These are phyloP conservation scores for Pitta sordida DNA, from an alignment of 2,113 vertebrate species.

Conservation along the genomic window DNA sequence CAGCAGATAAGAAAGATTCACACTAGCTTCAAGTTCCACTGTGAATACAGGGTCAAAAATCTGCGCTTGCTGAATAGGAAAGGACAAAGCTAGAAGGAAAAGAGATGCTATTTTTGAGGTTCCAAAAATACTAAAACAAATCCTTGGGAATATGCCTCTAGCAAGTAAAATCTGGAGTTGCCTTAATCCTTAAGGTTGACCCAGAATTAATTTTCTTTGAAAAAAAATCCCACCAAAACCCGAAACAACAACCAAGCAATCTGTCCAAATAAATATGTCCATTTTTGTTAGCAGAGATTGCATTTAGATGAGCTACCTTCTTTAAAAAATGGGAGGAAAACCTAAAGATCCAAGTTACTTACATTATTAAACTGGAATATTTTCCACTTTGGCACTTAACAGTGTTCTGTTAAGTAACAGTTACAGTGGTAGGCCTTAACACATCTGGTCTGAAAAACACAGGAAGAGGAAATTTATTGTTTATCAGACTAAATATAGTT, in stretches of 20 bases:
- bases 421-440: slow-evolving; percentile 7
- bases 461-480: slow-evolving; percentile 53
- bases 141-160: slow-evolving; percentile 13
- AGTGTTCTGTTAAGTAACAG: slow-evolving; percentile 5
- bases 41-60: slow-evolving; percentile 25
- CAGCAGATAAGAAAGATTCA: not conserved
- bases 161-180: not conserved
- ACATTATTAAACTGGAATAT: not conserved
- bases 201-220: not conserved
- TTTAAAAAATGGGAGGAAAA: not conserved
- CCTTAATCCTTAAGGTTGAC: not conserved
- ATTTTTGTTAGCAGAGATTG: not conserved
- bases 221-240: not conserved
- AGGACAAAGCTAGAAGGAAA: not conserved
- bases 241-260: not conserved
- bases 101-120: slow-evolving; percentile 31
- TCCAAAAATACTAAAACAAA: slow-evolving; percentile 28
- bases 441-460: slow-evolving; percentile 29
- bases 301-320: not conserved
- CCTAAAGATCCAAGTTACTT: not conserved
- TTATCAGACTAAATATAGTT: slow-evolving; percentile 38
- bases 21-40: not conserved
- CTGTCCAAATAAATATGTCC: not conserved
- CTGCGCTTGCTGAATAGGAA: not conserved
- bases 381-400: slow-evolving; percentile 2